Percentiles rank a stretch among this genome's conserved stretches.
Conservation (phyloP, 2,888 invertebrate genomes). For the Therioaphis trifolii region DNA sequence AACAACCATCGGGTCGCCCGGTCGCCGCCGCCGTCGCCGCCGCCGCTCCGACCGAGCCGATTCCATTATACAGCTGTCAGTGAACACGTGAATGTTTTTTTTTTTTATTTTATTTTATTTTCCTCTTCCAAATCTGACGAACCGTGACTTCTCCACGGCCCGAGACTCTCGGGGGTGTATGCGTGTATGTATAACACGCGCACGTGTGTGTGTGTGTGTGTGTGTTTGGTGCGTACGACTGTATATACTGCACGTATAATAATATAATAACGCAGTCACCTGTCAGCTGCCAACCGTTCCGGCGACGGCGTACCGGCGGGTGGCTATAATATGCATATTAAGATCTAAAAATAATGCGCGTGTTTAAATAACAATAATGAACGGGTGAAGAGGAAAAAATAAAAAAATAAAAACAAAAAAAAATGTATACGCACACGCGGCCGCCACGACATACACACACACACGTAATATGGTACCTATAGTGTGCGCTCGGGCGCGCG, state of each 20-base stretch:
- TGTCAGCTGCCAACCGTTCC: conserved; percentile 59
- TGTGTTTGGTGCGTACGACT: not conserved
- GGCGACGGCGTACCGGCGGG: conserved; percentile 18
- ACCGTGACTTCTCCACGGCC: conserved; percentile 57
- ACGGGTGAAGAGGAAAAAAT: not conserved
- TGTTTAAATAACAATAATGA: conserved; percentile 18
- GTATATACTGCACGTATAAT: not conserved
- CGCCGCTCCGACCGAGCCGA: conserved; percentile 32
- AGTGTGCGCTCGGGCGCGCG: not conserved
- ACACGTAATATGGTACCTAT: not conserved
- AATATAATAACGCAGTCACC: conserved; percentile 59
- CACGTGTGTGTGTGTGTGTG: not conserved
- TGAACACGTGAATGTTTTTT: conserved; percentile 44
- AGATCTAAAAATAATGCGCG: conserved; percentile 27
- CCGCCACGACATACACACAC: not conserved
- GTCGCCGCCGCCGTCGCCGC: not conserved
- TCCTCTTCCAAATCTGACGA: conserved; percentile 51
- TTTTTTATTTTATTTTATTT: not conserved
- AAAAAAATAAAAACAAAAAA: not conserved
- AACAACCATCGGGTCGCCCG: conserved; percentile 10
- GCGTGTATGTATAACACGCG: not conserved
- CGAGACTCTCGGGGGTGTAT: conserved; percentile 31
- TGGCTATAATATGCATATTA: not conserved
- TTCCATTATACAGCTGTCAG: conserved; percentile 60
- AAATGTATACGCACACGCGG: not conserved